phyloP scores from a whole-genome alignment of 2,888 invertebrate genomes.

The Athrips mouffetella region DNA sequence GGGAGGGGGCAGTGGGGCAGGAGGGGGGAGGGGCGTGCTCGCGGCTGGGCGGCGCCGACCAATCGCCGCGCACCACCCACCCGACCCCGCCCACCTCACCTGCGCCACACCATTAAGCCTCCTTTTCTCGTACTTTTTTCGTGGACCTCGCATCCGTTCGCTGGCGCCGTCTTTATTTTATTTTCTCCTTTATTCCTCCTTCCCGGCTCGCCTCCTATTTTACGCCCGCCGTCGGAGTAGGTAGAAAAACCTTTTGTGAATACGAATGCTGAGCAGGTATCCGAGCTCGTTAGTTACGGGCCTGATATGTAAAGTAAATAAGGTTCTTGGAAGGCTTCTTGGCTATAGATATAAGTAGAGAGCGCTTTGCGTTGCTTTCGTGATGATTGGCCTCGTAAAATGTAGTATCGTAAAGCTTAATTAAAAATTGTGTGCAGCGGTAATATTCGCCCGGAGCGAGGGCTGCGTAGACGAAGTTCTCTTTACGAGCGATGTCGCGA shows the following conservation, averaged over 20 bases:
- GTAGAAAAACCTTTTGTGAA: conserved; percentile 76
- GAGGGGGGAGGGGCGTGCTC: conserved; percentile 58
- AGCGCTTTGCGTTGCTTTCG: background rate
- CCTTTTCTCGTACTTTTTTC: conserved; percentile 74
- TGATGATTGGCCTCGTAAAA: conserved; percentile 16
- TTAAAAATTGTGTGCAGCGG: conserved; percentile 29
- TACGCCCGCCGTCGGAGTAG: conserved; percentile 69
- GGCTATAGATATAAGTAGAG: conserved; percentile 8
- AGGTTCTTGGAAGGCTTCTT: conserved; percentile 38
- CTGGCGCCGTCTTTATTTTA: conserved; percentile 77
- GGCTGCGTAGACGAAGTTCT: conserved; percentile 37
- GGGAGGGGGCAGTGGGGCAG: conserved; percentile 39
- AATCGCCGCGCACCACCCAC: conserved; percentile 70
- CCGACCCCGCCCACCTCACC: conserved; percentile 74
- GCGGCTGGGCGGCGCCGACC: conserved; percentile 73
- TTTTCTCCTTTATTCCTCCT: conserved; percentile 77
- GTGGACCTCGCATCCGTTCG: conserved; percentile 74
- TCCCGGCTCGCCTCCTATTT: conserved; percentile 73
- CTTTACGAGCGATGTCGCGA: conserved; percentile 53
- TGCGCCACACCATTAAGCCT: conserved; percentile 75
- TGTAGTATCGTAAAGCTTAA: conserved; percentile 25
- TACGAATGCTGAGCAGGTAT: conserved; percentile 75
- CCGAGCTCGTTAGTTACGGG: conserved; percentile 72
- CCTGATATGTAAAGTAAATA: conserved; percentile 76
- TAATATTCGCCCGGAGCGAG: conserved; percentile 16